Conservation (phyloP, 1,140 invertebrate genomes). For the Sinella curviseta region DNA sequence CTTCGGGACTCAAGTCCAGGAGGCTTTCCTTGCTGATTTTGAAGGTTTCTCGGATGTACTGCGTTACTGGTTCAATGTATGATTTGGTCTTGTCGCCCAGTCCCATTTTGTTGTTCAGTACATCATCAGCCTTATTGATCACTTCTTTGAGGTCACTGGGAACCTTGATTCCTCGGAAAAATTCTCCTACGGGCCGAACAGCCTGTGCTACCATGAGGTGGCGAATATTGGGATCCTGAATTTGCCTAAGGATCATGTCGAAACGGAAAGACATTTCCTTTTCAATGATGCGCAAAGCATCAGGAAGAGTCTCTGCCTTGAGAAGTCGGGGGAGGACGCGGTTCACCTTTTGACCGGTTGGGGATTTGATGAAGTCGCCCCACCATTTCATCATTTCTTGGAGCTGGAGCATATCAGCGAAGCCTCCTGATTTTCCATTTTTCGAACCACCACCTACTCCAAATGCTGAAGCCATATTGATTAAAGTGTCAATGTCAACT, state of each 20-base stretch:
- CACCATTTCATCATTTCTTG: constrained; percentile 42
- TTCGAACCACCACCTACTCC: constrained; percentile 16
- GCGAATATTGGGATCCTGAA: constrained; percentile 39
- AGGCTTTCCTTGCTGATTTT: constrained; percentile 42
- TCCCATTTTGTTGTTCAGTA: constrained; percentile 46
- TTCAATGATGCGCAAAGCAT: constrained; percentile 46
- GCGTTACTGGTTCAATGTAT: constrained; percentile 42
- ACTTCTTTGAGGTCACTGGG: constrained; percentile 44
- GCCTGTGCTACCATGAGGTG: constrained; percentile 42
- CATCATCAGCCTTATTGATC: constrained; percentile 42
- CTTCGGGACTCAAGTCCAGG: constrained; percentile 42
- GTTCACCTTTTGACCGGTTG: constrained; percentile 43
- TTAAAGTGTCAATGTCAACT: constrained; percentile 45
- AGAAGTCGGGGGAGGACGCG: constrained; percentile 43
- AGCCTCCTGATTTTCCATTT: constrained; percentile 19
- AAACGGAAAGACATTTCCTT: constrained; percentile 47
- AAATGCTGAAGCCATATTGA: constrained; percentile 42
- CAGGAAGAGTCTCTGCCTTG: constrained; percentile 44
- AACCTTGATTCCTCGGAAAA: constrained; percentile 38
- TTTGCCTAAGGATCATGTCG: constrained; percentile 44
- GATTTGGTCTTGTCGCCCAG: constrained; percentile 41
- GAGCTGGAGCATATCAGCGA: constrained; percentile 40
- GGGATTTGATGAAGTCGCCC: constrained; percentile 40
- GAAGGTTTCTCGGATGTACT: constrained; percentile 46
- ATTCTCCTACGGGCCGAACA: constrained; percentile 42